These are phyloP conservation scores for Deroptyus accipitrinus DNA, from an alignment of 2,113 vertebrate species.

Conservation along the genomic window DNA sequence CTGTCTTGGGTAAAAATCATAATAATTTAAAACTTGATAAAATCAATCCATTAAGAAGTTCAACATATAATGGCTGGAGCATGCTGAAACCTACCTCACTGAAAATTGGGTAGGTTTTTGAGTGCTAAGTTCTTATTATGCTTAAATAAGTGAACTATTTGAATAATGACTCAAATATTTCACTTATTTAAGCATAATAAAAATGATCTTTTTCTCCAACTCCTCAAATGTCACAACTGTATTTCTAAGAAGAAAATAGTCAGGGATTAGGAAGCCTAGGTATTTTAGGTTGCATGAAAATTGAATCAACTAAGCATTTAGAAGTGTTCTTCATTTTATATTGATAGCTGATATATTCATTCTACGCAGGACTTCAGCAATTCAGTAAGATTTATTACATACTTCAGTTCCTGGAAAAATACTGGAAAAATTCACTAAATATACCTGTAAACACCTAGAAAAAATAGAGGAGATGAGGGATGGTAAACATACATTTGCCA, in stretches of 20 bases:
- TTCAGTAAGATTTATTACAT: background rate
- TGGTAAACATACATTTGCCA: conserved; percentile 10
- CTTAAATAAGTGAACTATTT: background rate
- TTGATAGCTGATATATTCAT: background rate
- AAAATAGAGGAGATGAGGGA: background rate
- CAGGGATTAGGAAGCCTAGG: background rate
- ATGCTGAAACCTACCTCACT: background rate
- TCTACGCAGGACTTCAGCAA: background rate
- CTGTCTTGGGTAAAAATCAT: background rate
- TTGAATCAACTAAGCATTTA: background rate
- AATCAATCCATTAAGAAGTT: background rate
- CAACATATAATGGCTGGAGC: background rate
- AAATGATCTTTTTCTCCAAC: background rate
- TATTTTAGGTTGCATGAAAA: background rate
- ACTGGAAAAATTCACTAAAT: background rate
- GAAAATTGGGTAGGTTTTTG: background rate
- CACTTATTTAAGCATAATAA: background rate
- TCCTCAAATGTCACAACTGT: background rate
- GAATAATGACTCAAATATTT: background rate
- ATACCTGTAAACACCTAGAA: background rate
- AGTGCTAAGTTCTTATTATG: background rate
- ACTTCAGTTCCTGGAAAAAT: background rate
- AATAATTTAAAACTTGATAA: background rate
- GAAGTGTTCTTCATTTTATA: background rate
- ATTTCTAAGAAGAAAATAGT: background rate